phyloP scores from a whole-genome alignment of 2,113 vertebrate genomes.

The Amphiprion percula region DNA sequence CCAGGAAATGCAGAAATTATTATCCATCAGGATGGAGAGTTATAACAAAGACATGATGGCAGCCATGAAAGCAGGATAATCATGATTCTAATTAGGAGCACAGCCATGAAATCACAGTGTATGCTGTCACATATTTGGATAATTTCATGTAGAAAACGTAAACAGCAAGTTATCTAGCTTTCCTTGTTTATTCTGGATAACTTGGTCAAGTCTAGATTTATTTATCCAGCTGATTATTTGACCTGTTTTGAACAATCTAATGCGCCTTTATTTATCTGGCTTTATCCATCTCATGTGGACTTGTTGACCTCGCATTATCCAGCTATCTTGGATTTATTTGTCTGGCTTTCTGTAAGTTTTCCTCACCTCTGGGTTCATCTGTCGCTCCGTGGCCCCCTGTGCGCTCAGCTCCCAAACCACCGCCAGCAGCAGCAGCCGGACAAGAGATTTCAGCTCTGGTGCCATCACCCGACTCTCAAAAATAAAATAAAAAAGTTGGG shows the following conservation, averaged over 20 bases:
- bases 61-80: background rate
- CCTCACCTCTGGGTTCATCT: conserved; percentile 81
- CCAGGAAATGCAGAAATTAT: conserved; percentile 27
- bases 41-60: background rate
- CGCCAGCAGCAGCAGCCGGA: conserved; percentile 75
- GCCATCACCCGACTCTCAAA: conserved; percentile 67
- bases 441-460: conserved; percentile 49
- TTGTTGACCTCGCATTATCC: background rate
- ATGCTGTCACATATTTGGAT: no score
- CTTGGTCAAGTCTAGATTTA: background rate
- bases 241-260: background rate
- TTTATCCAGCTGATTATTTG: background rate
- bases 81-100: no score
- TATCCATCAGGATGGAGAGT: background rate
- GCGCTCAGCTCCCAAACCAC: conserved; percentile 69
- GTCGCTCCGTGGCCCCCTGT: conserved; percentile 67
- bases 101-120: background rate
- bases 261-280: background rate
- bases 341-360: no score
- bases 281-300: background rate
- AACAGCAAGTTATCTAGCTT: background rate
- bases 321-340: background rate
- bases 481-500: background rate
- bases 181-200: background rate
- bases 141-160: no score